A percentile compares a stretch with the other conserved stretches of the same genome.
Conservation (phyloP, 2,113 vertebrate species). For the Notarius lentiginosus region DNA sequence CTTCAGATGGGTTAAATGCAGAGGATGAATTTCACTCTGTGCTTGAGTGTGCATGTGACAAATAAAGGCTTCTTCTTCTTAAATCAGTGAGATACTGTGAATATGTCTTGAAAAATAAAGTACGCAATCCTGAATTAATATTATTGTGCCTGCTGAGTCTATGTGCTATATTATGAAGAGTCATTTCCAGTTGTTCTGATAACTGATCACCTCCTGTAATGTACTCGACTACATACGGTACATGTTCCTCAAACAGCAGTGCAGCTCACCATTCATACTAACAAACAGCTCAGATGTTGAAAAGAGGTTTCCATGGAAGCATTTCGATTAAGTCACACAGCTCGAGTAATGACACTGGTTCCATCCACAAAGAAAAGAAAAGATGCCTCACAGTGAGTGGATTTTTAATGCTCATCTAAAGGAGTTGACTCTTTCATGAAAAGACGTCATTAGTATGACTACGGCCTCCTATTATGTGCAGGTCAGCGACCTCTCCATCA, state of each 20-base stretch:
- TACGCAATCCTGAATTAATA: neutral
- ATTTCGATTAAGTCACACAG: neutral
- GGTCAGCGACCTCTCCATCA: neutral
- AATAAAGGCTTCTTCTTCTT: no score
- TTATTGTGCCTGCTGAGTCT: neutral
- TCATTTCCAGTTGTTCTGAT: neutral
- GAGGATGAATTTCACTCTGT: no score
- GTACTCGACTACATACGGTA: neutral
- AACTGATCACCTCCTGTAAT: neutral
- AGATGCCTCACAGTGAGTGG: neutral
- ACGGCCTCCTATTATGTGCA: neutral
- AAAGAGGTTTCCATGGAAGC: neutral
- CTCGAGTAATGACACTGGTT: neutral
- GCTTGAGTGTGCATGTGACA: no score
- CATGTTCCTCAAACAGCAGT: neutral
- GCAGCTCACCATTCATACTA: neutral
- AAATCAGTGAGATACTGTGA: neutral
- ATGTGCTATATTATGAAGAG: neutral
- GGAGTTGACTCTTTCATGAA: neutral
- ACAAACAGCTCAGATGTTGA: neutral
- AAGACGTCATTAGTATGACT: neutral
- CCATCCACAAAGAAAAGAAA: neutral
- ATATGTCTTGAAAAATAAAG: neutral
- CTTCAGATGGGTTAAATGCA: neutral
- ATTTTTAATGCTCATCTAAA: neutral